Conservation (phyloP, 2,113 vertebrate species). For the Megaceryle maxima region DNA sequence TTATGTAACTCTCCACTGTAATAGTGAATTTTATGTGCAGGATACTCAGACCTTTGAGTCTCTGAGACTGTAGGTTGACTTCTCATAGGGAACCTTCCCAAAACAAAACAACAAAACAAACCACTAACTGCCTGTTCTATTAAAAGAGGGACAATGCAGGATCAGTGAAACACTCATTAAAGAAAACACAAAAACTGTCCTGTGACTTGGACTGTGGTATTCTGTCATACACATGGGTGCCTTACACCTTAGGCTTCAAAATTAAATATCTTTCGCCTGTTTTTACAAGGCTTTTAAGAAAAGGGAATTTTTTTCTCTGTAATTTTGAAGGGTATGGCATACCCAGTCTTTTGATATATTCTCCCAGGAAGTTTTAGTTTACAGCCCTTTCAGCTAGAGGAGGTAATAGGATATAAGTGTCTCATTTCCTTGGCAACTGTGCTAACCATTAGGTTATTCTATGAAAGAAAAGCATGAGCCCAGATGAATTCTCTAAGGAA, state of each 20-base stretch:
- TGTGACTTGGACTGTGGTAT: neutral
- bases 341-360: neutral
- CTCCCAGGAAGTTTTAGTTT: conserved; percentile 27
- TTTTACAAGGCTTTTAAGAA: neutral
- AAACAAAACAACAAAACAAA: neutral
- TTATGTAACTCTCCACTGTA: neutral
- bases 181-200: neutral
- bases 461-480: neutral
- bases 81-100: neutral
- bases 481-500: neutral
- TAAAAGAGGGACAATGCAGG: neutral
- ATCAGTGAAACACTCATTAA: neutral
- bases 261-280: neutral
- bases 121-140: neutral
- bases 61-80: neutral
- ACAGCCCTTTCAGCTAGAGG: neutral
- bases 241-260: neutral
- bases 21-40: neutral
- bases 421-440: conserved; percentile 37
- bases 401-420: neutral
- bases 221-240: neutral
- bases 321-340: neutral
- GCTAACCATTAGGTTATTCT: neutral
- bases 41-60: neutral
- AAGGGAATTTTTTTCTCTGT: neutral